Conservation (phyloP, 2,113 vertebrate species). For the Procavia capensis region DNA sequence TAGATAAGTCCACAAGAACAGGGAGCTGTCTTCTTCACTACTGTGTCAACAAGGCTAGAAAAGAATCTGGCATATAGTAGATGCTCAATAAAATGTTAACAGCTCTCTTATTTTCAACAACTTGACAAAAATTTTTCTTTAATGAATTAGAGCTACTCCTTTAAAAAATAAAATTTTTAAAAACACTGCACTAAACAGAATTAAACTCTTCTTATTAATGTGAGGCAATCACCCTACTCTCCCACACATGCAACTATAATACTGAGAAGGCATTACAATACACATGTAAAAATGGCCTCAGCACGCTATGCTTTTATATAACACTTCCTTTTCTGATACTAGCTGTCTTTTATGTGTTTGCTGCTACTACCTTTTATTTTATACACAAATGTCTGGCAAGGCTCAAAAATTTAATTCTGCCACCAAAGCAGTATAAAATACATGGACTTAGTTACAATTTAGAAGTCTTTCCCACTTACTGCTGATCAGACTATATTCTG, state of each 20-base stretch:
- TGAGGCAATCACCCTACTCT: background rate
- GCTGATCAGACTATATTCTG: constrained; percentile 45
- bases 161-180: background rate
- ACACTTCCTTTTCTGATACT: constrained; percentile 25
- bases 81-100: background rate
- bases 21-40: background rate
- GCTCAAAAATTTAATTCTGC: constrained; percentile 44
- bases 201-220: background rate
- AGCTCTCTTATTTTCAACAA: constrained; percentile 32
- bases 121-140: background rate
- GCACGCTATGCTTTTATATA: background rate
- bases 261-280: background rate
- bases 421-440: constrained; percentile 60
- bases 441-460: background rate
- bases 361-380: background rate
- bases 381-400: constrained; percentile 17
- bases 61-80: background rate
- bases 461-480: constrained; percentile 52
- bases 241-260: background rate
- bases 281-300: background rate
- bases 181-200: background rate
- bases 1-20: constrained; percentile 37
- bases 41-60: background rate
- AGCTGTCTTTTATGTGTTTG: constrained; percentile 19
- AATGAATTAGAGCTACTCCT: background rate